Evolutionary conservation across 2,797 vertebrate genomes (phyloP), one percentile per base, ranked within the genome.

Genomic region (Danio choprae): DNA sequence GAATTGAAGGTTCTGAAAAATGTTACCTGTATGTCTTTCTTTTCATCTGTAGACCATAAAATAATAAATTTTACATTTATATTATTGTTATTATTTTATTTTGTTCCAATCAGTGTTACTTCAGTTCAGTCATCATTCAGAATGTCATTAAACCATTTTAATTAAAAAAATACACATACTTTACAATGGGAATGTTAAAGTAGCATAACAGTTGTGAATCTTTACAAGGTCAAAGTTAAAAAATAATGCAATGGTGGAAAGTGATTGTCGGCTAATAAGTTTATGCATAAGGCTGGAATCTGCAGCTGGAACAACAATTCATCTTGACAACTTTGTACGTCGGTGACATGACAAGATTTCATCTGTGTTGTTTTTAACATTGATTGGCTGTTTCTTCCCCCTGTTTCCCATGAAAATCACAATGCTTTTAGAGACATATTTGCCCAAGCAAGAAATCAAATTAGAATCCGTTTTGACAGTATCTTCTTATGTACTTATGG

Each of bases 401-500:
- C 22, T 18, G 46, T 46, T 60, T 48, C 40, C 48, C 50, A 70
- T 58, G 41, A 53, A 77, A 40, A 40, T 65, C 55, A 74, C 48
- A 16, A 50, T 58, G 20, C 22, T 72, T 36, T 69, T 62, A 53
- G 64, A 38, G 58, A 78, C 69, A 81, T 48, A 83, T 84, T 87
- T 83, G 51, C 64, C 50, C 55, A 71, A 60, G 76, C 53, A 80
- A 83, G 80, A 85, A 87, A 87, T 85, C 59, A 81, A 87, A 87
- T 89, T 89, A 90, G 78, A 90, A 85, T 86, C 83, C 84, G 78
- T 85, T 87, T 80, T 86, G 86, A 87, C 83, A 84, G 75, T 82
- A 87, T 86, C 84, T 46, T 83, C 81, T 86, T 86, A 84, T 87
- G 74, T 82, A 78, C 82, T 86, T 81, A 82, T 82, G 86, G 72